Conservation (phyloP, 2,888 invertebrate genomes). For the Drosophila neonasuta region DNA sequence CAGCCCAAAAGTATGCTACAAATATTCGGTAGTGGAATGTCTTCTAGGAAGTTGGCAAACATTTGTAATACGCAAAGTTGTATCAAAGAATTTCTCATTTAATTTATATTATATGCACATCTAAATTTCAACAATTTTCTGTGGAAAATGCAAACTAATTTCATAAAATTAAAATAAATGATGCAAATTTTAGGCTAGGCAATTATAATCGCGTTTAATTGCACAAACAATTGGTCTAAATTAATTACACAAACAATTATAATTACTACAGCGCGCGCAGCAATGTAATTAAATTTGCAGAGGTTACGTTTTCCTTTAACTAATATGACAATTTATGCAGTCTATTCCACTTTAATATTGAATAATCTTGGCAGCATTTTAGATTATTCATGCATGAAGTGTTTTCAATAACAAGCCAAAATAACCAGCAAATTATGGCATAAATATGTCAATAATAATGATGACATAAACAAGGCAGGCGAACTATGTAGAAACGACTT, state of each 20-base stretch:
- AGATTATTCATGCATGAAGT: conserved; percentile 42
- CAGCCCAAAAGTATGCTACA: conserved; percentile 1
- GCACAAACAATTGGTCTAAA: conserved; percentile 7
- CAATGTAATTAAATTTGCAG: not conserved
- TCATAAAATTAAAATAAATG: conserved; percentile 3
- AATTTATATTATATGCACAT: not conserved
- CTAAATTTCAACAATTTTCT: not conserved
- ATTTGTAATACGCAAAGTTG: not conserved
- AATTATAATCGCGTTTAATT: conserved; percentile 23
- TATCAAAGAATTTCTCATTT: not conserved
- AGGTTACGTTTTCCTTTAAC: not conserved
- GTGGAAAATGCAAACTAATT: not conserved
- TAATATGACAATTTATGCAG: not conserved
- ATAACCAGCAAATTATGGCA: conserved; percentile 50
- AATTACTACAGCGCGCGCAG: not conserved
- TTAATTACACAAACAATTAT: conserved; percentile 6
- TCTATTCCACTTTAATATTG: not conserved
- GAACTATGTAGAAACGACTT: conserved; percentile 19
- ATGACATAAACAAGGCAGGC: conserved; percentile 35
- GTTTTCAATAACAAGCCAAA: conserved; percentile 44
- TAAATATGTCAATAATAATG: conserved; percentile 62
- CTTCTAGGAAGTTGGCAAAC: no score
- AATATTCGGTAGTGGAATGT: not conserved
- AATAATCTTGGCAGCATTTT: conserved; percentile 5
- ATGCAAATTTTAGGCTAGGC: not conserved